Base-by-base conservation (phyloP, 2,888 invertebrate species). In the Venusia cambrica region DNA sequence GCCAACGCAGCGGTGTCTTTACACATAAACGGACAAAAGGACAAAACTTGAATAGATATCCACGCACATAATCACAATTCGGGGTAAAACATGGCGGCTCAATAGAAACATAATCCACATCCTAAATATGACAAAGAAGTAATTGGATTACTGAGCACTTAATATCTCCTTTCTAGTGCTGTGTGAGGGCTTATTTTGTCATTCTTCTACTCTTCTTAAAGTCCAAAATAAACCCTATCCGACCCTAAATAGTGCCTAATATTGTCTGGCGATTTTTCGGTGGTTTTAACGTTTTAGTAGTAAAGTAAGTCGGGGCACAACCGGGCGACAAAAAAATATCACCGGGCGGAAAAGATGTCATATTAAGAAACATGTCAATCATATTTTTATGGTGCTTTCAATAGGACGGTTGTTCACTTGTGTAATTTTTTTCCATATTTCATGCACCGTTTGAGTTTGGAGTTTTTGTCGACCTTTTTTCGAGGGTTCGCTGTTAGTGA, bases 321-420 rank as follows among this genome's bases (percentile, higher is more conserved):
- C 58, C 61, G 57, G 62, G 77, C 74, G 84, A 83, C 83, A 84
- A 85, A 85, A 87, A 87, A 87, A 85, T 83, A 87, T 84, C 87
- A 84, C 83, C 79, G 84, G 73, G 63, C 73, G 63, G 62, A 75
- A 76, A 75, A 80, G 75, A 85, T 87, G 87, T 87, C 87, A 87
- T 85, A 85, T 87, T 87, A 87, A 83, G 75, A 75, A 87, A 87
- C 75, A 81, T 81, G 87, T 85, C 87, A 84, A 87, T 87, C 85
- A 87, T 85, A 85, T 81, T 87, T 85, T 83, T 85, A 84, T 85
- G 81, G 83, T 68, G 77, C 64, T 75, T 76, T 81, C 65, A 79
- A 75, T 74, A 68, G 58, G 24, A 65, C 52, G 72, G 38, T 75
- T 81, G 81, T 80, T 81, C 80, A 78, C 79, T 85, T 83, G 81